phyloP scores from a whole-genome alignment of 2,113 vertebrate species.

The Orientallactaga bullata region DNA sequence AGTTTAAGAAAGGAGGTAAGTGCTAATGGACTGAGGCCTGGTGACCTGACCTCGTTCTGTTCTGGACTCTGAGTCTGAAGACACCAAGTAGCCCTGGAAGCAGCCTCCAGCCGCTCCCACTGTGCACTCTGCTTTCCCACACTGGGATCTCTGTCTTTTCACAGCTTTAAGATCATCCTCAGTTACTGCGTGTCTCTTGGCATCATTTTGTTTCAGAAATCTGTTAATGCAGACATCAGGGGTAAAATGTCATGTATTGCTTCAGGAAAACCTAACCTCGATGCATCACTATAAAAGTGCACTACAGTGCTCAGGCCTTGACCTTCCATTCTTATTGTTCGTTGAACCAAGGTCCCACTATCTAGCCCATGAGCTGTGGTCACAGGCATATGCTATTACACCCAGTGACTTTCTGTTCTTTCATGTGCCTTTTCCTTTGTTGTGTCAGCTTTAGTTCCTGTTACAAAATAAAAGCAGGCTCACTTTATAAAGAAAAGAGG shows the following conservation, averaged over 20 bases:
- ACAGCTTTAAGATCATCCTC: not conserved
- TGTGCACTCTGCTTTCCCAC: not conserved
- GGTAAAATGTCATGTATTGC: not conserved
- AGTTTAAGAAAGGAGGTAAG: constrained; percentile 95
- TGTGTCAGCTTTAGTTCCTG: not conserved
- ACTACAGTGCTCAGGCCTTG: no score
- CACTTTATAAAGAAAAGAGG: not conserved
- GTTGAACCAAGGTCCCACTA: no score
- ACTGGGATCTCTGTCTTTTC: not conserved
- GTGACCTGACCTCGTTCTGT: not conserved
- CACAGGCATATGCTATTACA: not conserved
- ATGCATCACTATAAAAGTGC: not conserved
- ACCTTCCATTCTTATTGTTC: not conserved
- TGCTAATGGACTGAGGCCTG: not conserved
- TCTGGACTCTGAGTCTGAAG: not conserved
- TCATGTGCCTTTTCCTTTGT: not conserved
- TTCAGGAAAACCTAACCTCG: not conserved
- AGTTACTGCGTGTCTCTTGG: not conserved
- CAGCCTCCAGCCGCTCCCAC: not conserved
- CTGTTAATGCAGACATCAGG: not conserved
- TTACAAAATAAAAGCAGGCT: not conserved
- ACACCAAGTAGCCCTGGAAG: constrained; percentile 31
- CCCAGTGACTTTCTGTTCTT: no score
- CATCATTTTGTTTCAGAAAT: not conserved
- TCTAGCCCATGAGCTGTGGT: no score